phyloP scores from a whole-genome alignment of 1,140 invertebrate species.

The Bacillus rossius region DNA sequence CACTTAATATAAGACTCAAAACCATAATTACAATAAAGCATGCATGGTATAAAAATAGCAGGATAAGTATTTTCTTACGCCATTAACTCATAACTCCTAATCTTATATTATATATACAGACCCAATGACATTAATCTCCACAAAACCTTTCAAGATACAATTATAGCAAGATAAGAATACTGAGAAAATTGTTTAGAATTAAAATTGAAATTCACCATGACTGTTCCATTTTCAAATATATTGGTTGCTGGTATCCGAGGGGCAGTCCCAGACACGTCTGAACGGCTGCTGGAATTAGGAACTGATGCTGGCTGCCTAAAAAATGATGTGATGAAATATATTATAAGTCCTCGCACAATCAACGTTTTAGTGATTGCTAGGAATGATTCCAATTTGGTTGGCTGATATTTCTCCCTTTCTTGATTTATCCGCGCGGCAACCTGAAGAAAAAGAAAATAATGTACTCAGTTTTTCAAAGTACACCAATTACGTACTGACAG shows the following conservation, averaged over 20 bases:
- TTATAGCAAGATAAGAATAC: too few species aligned
- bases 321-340: constrained; percentile 91
- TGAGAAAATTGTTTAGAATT: too few species aligned
- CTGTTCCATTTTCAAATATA: constrained; percentile 77
- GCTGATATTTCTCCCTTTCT: constrained; percentile 47
- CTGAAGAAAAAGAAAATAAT: constrained; percentile 9
- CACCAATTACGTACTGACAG: too few species aligned
- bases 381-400: constrained; percentile 70
- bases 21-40: too few species aligned
- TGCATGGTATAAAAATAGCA: too few species aligned
- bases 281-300: constrained; percentile 29
- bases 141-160: too few species aligned
- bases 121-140: too few species aligned
- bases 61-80: too few species aligned
- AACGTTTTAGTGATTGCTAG: constrained; percentile 76
- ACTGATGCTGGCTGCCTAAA: constrained; percentile 62
- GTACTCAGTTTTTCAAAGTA: too few species aligned
- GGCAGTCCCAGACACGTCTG: constrained; percentile 32
- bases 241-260: constrained; percentile 61
- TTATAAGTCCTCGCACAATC: constrained; percentile 81
- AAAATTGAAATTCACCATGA: constrained; percentile 48
- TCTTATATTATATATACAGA: too few species aligned
- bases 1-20: too few species aligned
- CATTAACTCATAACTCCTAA: too few species aligned
- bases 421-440: constrained; percentile 21